phyloP scores from a whole-genome alignment of 2,113 vertebrate genomes.

The Ictalurus furcatus region DNA sequence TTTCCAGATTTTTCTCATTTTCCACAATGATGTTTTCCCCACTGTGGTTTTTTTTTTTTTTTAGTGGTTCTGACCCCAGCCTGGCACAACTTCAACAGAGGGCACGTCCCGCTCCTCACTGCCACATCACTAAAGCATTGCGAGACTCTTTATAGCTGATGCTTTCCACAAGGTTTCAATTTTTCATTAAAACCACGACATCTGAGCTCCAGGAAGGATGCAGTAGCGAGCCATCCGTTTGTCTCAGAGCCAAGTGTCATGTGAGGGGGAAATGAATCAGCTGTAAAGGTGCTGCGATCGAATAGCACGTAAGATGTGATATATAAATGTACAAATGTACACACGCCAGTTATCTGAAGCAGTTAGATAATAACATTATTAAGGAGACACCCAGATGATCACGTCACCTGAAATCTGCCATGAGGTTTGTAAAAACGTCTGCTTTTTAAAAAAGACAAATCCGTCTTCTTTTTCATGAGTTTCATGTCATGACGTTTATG shows the following conservation, averaged over 20 bases:
- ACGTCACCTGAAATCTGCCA: background rate
- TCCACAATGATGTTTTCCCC: background rate
- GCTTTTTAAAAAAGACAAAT: background rate
- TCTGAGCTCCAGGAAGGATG: background rate
- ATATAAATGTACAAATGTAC: background rate
- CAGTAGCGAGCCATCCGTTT: background rate
- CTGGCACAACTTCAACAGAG: background rate
- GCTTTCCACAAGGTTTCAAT: background rate
- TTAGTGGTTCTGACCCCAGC: background rate
- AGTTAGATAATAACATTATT: background rate
- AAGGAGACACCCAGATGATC: background rate
- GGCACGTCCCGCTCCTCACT: background rate
- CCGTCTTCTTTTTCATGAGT: background rate
- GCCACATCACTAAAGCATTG: background rate
- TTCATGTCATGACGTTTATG: background rate
- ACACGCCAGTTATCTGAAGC: background rate
- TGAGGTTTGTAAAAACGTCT: background rate
- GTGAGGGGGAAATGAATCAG: slow-evolving; percentile 17
- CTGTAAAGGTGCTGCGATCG: background rate
- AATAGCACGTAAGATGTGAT: background rate
- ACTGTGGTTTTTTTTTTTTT: background rate
- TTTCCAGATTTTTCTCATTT: background rate
- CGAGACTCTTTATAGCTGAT: background rate
- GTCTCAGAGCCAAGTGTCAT: background rate
- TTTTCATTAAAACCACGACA: background rate